Percentiles rank a stretch among this genome's conserved stretches.
Conservation (phyloP, 2,888 invertebrate genomes). For the Hydraecia micacea region DNA sequence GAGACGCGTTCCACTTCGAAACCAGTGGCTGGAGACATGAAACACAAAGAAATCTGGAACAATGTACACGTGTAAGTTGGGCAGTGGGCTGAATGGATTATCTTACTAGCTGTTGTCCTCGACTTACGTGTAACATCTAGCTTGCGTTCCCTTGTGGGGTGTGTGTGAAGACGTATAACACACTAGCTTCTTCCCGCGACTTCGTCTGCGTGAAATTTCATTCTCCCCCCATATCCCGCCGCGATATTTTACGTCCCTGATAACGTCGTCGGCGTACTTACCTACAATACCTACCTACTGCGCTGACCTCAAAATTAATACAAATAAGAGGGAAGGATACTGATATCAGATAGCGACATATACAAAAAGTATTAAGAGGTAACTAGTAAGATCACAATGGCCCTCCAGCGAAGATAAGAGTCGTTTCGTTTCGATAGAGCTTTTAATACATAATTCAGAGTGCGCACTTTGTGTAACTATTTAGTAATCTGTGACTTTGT, state of each 20-base stretch:
- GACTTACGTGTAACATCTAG: background rate
- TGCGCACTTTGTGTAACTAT: constrained; percentile 73
- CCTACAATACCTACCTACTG: too few relatives aligned
- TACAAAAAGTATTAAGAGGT: background rate
- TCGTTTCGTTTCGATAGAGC: constrained; percentile 76
- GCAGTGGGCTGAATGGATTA: constrained; percentile 35
- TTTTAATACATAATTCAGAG: constrained; percentile 81
- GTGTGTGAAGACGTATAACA: background rate
- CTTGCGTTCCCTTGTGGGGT: background rate
- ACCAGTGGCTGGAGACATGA: constrained; percentile 1
- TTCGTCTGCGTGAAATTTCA: too few relatives aligned
- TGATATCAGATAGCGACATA: background rate
- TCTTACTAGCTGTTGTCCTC: constrained; percentile 7
- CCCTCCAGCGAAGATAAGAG: constrained; percentile 74
- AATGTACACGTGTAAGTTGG: constrained; percentile 31
- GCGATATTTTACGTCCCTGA: too few relatives aligned
- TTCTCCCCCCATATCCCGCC: too few relatives aligned
- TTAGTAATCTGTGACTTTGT: too few relatives aligned
- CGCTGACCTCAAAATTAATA: background rate
- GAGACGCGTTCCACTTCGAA: constrained; percentile 45
- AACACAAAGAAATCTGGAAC: constrained; percentile 52
- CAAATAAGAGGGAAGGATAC: too few relatives aligned
- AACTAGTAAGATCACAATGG: constrained; percentile 64
- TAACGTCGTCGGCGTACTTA: too few relatives aligned
- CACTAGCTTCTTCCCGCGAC: too few relatives aligned